phyloP scores from a whole-genome alignment of 2,888 invertebrate species.

The Choreutis nemorana region DNA sequence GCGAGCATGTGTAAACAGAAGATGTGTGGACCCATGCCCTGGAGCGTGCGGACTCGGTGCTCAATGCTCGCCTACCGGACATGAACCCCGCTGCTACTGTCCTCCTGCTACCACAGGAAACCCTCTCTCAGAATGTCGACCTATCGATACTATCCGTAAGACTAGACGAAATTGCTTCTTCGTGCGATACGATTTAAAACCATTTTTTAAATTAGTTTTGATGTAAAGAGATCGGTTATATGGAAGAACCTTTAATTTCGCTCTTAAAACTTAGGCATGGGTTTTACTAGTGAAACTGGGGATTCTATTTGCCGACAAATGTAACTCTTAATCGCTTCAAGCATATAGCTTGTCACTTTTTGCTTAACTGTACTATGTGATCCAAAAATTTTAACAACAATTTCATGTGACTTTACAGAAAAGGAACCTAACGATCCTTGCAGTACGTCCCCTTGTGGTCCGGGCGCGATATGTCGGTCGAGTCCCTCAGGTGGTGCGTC shows the following conservation, averaged over 20 bases:
- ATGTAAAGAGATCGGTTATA: background rate
- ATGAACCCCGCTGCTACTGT: constrained; percentile 76
- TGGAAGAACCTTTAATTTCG: constrained; percentile 35
- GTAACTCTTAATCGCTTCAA: background rate
- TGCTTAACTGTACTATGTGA: constrained; percentile 5
- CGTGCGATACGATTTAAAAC: too few relatives aligned
- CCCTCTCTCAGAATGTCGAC: constrained; percentile 74
- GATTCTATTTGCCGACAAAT: constrained; percentile 17
- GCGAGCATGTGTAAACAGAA: constrained; percentile 73
- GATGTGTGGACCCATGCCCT: constrained; percentile 78
- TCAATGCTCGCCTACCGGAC: constrained; percentile 73
- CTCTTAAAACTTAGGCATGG: constrained; percentile 65
- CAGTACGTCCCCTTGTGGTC: constrained; percentile 83
- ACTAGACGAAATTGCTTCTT: background rate
- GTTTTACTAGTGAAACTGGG: constrained; percentile 55
- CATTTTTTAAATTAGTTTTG: too few relatives aligned
- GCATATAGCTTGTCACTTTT: constrained; percentile 6
- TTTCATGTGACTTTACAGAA: constrained; percentile 27
- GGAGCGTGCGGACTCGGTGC: constrained; percentile 79
- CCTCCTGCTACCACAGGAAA: constrained; percentile 73
- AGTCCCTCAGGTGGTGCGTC: constrained; percentile 72
- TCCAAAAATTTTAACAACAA: constrained; percentile 4
- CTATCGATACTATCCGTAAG: constrained; percentile 58
- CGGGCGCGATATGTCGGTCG: constrained; percentile 81
- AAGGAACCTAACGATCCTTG: constrained; percentile 74